Conservation (phyloP, 2,797 vertebrate species). For the Buphagus erythrorhynchus region DNA sequence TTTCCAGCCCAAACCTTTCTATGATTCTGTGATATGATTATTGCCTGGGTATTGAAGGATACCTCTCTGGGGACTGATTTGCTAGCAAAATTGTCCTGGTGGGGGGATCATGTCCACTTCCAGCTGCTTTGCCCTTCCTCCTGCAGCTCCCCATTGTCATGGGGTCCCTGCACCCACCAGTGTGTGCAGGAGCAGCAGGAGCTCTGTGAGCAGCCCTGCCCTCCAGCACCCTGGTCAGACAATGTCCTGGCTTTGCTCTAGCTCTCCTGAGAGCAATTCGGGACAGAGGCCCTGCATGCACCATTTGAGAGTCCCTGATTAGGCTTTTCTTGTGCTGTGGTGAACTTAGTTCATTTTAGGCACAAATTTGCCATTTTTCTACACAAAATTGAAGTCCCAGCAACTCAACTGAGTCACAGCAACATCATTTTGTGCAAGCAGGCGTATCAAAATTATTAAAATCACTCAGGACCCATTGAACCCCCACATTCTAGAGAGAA, state of each 20-base stretch:
- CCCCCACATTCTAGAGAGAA: background rate
- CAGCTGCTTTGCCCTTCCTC: background rate
- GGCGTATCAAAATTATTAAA: background rate
- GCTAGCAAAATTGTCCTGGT: background rate
- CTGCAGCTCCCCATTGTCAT: background rate
- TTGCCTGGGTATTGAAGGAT: background rate
- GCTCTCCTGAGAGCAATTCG: background rate
- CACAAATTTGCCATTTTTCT: background rate
- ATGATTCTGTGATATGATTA: background rate
- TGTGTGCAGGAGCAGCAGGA: background rate
- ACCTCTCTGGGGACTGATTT: background rate
- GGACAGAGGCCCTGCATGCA: fast-evolving
- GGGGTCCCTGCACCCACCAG: fast-evolving
- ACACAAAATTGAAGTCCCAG: background rate
- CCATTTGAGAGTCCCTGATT: background rate
- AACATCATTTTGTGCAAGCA: background rate
- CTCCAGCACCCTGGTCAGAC: fast-evolving
- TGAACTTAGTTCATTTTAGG: background rate
- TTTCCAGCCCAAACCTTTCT: background rate
- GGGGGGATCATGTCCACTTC: background rate
- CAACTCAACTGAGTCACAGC: background rate
- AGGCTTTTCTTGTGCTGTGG: background rate
- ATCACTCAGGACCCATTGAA: background rate
- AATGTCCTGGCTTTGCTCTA: background rate
- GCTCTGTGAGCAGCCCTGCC: background rate